Evolutionary conservation across 2,113 vertebrate genomes (phyloP), one percentile per base, ranked within the genome.

Genomic region (Vidua chalybeata): DNA sequence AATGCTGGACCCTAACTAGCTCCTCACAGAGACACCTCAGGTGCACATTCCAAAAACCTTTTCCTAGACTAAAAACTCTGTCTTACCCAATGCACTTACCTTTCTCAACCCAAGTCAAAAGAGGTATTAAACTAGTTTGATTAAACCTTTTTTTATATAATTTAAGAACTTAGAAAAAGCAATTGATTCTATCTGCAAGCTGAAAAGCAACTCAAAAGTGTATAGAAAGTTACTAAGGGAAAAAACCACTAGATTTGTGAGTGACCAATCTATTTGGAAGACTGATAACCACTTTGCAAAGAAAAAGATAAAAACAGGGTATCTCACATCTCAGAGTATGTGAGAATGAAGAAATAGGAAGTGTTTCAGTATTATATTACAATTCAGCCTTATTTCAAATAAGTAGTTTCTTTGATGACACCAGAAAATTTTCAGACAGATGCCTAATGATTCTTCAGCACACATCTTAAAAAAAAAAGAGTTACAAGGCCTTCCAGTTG

Each of bases 1-100:
- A 43, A 31, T 0, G 1, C 31, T 39, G 31, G 46, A 68, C 24
- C 9, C 52, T 16, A 27, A n/a, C 5, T 2, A 37, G 4, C 39
- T 48, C 51, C n/a, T 63, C 24, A 35, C 66, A 71, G 37, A 66
- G 13, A 39, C 21, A 31, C 6, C 28, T 41, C 0, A 0, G 28
- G 13, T 17, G 55, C 22, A 21, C 15, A 35, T 30, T 69, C 55
- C 59, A 46, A 14, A 74, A 84, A 46, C 13, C 21, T 81, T 30
- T 74, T 41, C 31, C 37, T 28, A 31, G 10, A 35, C 9, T 51
- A 62, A 66, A 74, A 35, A 12, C 10, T 24, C 3, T 23, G 11
- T 43, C 28, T n/a, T 67, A 58, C 1, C 24, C 24, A 61, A 15
- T 18, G 24, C n/a, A 35, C 13, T 33, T 26, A 73, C 8, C 23